A percentile compares a stretch with the other conserved stretches of the same genome.
Conservation (phyloP, 2,797 vertebrate genomes). For the Agapornis canus region DNA sequence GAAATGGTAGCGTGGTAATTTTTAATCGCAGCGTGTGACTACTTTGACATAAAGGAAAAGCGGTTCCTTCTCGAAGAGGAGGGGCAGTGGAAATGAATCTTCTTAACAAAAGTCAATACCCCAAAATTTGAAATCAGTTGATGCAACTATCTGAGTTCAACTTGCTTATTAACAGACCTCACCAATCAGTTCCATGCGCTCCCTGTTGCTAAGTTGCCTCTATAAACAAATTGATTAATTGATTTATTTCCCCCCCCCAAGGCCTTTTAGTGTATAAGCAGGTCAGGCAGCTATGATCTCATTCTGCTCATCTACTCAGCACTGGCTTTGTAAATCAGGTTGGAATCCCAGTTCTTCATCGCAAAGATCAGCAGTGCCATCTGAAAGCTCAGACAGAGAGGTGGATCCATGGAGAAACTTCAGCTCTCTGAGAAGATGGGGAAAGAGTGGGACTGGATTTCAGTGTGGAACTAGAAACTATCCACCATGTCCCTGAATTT, state of each 20-base stretch:
- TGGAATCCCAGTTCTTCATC: constrained; percentile 25
- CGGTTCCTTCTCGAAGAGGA: constrained; percentile 48
- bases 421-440: not conserved
- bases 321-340: constrained; percentile 59
- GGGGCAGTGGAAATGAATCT: constrained; percentile 60
- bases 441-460: not conserved
- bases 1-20: not conserved
- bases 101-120: constrained; percentile 74
- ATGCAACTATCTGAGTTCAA: constrained; percentile 69
- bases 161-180: constrained; percentile 66
- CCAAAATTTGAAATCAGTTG: constrained; percentile 73
- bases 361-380: constrained; percentile 26
- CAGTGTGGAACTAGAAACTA: not conserved
- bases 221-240: constrained; percentile 78
- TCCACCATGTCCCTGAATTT: not conserved
- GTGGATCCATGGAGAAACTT: not conserved
- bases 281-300: constrained; percentile 73
- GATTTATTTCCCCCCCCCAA: constrained; percentile 28
- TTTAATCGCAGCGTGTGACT: not conserved
- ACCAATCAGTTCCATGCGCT: constrained; percentile 36
- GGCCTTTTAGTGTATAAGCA: constrained; percentile 63
- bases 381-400: not conserved
- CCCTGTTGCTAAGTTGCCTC: constrained; percentile 71
- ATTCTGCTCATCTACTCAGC: constrained; percentile 53
- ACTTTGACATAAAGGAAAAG: constrained; percentile 10